Base-by-base conservation (phyloP, 1,140 invertebrate genomes). In the Battus philenor region DNA sequence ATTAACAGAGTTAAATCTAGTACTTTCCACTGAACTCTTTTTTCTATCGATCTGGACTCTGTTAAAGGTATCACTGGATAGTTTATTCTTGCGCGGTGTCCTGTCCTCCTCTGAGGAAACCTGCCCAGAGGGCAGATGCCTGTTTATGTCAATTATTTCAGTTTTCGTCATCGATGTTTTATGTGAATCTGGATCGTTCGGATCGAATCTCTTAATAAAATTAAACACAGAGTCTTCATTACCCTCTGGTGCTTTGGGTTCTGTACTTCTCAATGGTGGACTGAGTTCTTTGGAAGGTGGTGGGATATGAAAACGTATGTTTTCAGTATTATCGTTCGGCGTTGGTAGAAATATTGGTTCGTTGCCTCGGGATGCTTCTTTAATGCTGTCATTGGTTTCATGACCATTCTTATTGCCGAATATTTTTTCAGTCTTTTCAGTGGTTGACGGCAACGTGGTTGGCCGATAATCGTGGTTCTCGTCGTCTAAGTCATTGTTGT, bases 151-250 rank as follows among this genome's bases (percentile, higher is more conserved):
- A 7, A 83, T 50, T 4, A 85, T 85, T 56, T 83, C 74, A 0
- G 67, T 61, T 61, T 67, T 69, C 0, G 79, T 70, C 68, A 81
- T 83, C 0, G 77, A 65, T 4, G 81, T 81, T 51, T 72, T 69
- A 9, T 66, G 50, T 2, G 68, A 67, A 39, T 79, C 70, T 1
- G 75, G 68, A 1, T 75, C 71, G 15, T 77, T 82, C 0, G 86
- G 80, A 27, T 86, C 78, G 39, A 87, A 87, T 1, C 82, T 69
- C 47, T 85, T 86, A 20, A 87, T 86, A 50, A 87, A 86, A 9
- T 77, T 73, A 10, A 68, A 65, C 0, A 86, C 71, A 1, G 76
- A 56, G 32, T 79, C 77, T 50, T 54, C 50, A 5, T 54, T 38
- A 0, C 34, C 12, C 44, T 53, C 61, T 4, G 47, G 56, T 18